Evolutionary conservation across 2,888 invertebrate species (phyloP), one percentile per base, ranked within the genome.

Genomic region (Ectropis crepuscularia): DNA sequence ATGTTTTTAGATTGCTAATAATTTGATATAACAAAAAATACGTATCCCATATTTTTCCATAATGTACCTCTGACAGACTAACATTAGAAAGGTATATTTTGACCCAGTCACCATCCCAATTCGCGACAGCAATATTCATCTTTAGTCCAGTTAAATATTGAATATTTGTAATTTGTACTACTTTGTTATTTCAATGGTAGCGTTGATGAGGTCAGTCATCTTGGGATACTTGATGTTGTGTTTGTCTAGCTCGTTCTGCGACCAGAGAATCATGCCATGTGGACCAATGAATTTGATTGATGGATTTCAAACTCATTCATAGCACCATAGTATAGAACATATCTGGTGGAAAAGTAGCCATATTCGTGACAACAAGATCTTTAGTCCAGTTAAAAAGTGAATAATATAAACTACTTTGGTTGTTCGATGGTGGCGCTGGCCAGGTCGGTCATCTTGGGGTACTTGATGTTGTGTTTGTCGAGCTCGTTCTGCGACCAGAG

Each of bases 401-500:
- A 39, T n/a, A 28, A 41, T n/a, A 41, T 41, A 9, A 39, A 28
- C 45, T 93, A 95, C 89, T 96, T 96, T 67, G 95, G 94, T 75
- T 94, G 95, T 75, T 97, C 97, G 80, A 98, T 96, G 5, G 95
- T 95, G 8, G 97, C 97, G 73, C 95, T 95, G 42, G 97, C 96
- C 67, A 99, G 93, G 86, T 99, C 98, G 42, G 96, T 97, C 98
- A 99, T 98, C 91, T 97, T 98, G 5, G 98, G 98, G 83, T 98
- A 99, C 85, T 96, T 97, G n/a, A 98, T 95, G 88, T 98, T 98
- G 82, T 98, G 98, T 82, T 96, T 98, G 86, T 98, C 98, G 37
- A 99, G 93, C 85, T 99, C 98, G 61, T 97, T 97, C 87, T 99
- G 99, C 0, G 98, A 97, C 99, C 99, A 99, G 50, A 99, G 93